Conservation (phyloP, 2,113 vertebrate species). For the Podarcis cretensis region DNA sequence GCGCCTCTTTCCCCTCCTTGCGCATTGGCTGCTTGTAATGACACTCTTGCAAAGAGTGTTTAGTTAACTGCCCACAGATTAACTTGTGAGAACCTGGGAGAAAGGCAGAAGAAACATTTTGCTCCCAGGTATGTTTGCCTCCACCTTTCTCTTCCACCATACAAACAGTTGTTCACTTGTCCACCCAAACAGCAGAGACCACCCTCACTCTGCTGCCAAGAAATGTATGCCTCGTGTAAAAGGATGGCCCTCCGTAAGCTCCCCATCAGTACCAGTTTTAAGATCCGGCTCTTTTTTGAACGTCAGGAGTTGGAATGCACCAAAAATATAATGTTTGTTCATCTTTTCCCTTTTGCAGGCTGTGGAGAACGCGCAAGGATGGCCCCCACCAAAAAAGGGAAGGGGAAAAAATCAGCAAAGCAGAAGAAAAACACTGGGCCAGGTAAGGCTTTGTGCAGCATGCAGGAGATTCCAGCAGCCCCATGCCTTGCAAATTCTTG, state of each 20-base stretch:
- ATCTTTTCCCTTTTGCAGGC: not conserved
- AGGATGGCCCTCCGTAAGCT: not conserved
- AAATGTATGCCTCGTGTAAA: not conserved
- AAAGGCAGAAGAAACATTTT: not conserved
- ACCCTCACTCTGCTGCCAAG: too few species aligned
- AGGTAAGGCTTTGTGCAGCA: constrained; percentile 30
- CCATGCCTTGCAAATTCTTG: not conserved
- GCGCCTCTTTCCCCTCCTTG: not conserved
- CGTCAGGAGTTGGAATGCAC: too few species aligned
- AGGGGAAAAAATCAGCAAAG: constrained; percentile 43
- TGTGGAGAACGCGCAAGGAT: constrained; percentile 51
- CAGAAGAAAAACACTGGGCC: constrained; percentile 26
- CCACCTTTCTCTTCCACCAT: not conserved
- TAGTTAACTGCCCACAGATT: not conserved
- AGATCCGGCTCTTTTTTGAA: too few species aligned
- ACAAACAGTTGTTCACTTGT: too few species aligned
- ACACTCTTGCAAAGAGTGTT: not conserved
- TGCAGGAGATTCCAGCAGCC: too few species aligned
- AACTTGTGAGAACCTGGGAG: not conserved
- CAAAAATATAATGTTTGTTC: not conserved
- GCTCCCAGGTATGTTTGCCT: not conserved
- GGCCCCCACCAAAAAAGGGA: constrained; percentile 74
- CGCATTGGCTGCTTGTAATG: not conserved
- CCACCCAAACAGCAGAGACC: too few species aligned
- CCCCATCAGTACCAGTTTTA: not conserved